These are phyloP conservation scores for Heterodera carotae DNA, from an alignment of 1,140 invertebrate species.

Conservation along the genomic window DNA sequence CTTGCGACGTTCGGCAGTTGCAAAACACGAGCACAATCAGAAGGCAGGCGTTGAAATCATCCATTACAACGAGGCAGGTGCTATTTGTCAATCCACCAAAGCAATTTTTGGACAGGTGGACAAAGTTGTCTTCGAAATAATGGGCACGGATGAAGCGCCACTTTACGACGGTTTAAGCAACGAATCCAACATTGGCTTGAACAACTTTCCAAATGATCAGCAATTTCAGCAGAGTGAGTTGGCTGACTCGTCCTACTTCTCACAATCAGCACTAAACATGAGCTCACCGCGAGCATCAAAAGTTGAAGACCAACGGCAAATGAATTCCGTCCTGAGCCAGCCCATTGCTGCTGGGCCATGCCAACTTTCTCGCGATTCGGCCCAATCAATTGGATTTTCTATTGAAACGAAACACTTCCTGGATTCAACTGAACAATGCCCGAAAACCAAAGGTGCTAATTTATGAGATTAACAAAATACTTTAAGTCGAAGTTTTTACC, in stretches of 20 bases:
- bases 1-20: conserved; percentile 28
- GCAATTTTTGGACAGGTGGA: conserved; percentile 19
- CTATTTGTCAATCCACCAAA: background rate
- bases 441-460: too few species aligned
- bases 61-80: conserved; percentile 28
- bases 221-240: background rate
- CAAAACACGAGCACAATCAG: conserved; percentile 35
- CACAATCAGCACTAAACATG: background rate
- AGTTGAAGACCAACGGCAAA: background rate
- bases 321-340: conserved; percentile 5
- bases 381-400: background rate
- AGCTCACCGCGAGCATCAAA: background rate
- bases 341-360: background rate
- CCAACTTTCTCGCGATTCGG: background rate
- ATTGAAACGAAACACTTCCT: background rate
- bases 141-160: conserved; percentile 21
- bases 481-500: too few species aligned
- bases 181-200: background rate
- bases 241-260: background rate
- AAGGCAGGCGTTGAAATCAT: conserved; percentile 23
- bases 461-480: too few species aligned
- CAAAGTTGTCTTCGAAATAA: conserved; percentile 34
- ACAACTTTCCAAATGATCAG: conserved; percentile 6
- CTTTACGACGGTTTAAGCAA: conserved; percentile 10
- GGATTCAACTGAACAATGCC: background rate